A percentile compares a stretch with the other conserved stretches of the same genome.
Evolutionary conservation across 2,888 invertebrate genomes (phyloP).

Genomic region (Amblyteles armatorius): DNA sequence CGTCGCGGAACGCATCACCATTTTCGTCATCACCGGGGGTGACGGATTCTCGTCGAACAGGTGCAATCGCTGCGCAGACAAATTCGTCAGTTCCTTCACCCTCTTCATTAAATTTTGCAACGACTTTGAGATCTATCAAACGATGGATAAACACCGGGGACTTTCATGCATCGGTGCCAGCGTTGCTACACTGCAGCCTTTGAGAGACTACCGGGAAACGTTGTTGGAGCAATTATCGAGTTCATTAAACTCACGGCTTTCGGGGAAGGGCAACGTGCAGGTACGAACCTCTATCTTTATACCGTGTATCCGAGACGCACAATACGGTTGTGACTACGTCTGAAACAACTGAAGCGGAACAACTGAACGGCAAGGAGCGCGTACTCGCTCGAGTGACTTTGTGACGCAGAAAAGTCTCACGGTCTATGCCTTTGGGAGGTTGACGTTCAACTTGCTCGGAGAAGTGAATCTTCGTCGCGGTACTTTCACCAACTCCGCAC

Average conservation of each 20-base stretch:
- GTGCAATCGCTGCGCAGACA: not conserved
- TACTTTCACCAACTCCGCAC: conserved; percentile 50
- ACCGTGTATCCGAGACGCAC: not conserved
- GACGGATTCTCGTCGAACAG: not conserved
- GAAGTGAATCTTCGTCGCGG: conserved; percentile 20
- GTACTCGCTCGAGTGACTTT: conserved; percentile 45
- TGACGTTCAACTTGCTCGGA: conserved; percentile 6
- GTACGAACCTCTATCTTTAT: not conserved
- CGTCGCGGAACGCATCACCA: not conserved
- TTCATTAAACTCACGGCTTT: conserved; percentile 58
- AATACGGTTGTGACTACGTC: conserved; percentile 11
- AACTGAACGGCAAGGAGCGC: conserved; percentile 34
- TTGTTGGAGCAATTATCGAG: conserved; percentile 63
- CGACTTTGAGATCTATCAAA: not conserved
- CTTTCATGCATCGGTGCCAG: conserved; percentile 48
- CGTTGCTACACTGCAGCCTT: conserved; percentile 7
- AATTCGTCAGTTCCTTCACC: not conserved
- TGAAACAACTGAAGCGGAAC: conserved; percentile 39
- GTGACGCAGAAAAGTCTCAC: conserved; percentile 35
- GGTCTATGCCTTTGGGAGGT: conserved; percentile 7
- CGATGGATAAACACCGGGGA: conserved; percentile 17
- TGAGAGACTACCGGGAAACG: conserved; percentile 55
- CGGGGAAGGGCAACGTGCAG: not conserved
- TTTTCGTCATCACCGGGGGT: not conserved
- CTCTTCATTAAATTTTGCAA: not conserved